These are phyloP conservation scores for Eublepharis macularius DNA, from an alignment of 2,113 vertebrate species.

Conservation along the genomic window DNA sequence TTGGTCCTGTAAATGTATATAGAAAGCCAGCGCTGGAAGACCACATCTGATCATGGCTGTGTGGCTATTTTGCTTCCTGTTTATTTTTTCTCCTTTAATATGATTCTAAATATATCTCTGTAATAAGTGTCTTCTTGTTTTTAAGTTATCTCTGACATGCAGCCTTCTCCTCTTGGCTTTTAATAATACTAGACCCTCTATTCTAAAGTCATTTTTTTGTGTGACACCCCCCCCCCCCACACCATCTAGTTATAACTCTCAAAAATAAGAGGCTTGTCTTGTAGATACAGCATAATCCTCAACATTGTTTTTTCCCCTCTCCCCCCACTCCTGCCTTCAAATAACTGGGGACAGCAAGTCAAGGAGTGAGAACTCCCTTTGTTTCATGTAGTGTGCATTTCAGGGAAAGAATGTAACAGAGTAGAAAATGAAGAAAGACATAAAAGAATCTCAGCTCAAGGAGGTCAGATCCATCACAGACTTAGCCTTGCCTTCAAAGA, in stretches of 20 bases:
- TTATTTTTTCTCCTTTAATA: slow-evolving; percentile 55
- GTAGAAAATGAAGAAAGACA: slow-evolving; percentile 98
- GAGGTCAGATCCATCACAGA: slow-evolving; percentile 98
- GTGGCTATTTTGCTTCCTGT: slow-evolving; percentile 47
- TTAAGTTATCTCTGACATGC: slow-evolving; percentile 76
- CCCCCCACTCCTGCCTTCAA: slow-evolving; percentile 72
- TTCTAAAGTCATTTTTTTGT: slow-evolving; percentile 64
- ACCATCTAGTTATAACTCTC: slow-evolving; percentile 72
- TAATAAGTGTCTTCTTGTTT: slow-evolving; percentile 66
- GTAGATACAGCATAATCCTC: slow-evolving; percentile 77
- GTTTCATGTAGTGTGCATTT: slow-evolving; percentile 79
- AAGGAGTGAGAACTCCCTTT: slow-evolving; percentile 81
- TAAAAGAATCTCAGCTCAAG: slow-evolving; percentile 95
- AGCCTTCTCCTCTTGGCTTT: slow-evolving; percentile 76
- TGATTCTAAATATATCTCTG: slow-evolving; percentile 64
- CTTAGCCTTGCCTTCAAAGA: slow-evolving; percentile 98
- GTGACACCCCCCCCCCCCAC: background rate
- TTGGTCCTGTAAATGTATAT: background rate
- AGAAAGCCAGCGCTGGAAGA: background rate
- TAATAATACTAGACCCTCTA: slow-evolving; percentile 63
- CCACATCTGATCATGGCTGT: slow-evolving; percentile 27
- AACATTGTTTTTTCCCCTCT: slow-evolving; percentile 72
- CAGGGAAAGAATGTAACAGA: slow-evolving; percentile 86
- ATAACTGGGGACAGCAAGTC: slow-evolving; percentile 81
- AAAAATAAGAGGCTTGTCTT: slow-evolving; percentile 81